Conservation (phyloP, 2,888 invertebrate genomes). For the Ptychoptera albimana region DNA sequence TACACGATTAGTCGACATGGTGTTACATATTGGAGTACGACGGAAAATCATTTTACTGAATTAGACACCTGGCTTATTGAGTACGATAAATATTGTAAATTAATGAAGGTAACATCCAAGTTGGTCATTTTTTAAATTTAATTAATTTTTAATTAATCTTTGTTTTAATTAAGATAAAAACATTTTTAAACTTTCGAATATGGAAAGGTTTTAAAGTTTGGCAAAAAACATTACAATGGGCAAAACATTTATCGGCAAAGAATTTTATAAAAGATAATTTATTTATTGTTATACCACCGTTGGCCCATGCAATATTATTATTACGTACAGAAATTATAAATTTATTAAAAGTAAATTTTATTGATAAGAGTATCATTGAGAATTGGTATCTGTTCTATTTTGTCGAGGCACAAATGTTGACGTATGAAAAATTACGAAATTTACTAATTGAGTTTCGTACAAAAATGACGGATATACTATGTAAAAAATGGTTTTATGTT, state of each 20-base stretch:
- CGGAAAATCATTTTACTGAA: conserved; percentile 63
- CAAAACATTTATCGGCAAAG: conserved; percentile 46
- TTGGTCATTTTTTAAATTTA: conserved; percentile 24
- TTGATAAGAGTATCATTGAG: conserved; percentile 36
- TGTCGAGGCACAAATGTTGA: conserved; percentile 43
- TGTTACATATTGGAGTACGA: conserved; percentile 55
- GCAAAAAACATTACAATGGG: conserved; percentile 54
- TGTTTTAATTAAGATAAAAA: conserved; percentile 37
- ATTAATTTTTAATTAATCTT: conserved; percentile 5
- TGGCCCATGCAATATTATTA: conserved; percentile 54
- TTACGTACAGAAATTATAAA: conserved; percentile 51
- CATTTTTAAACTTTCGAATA: conserved; percentile 48
- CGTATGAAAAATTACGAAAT: conserved; percentile 21
- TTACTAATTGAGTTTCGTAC: conserved; percentile 33
- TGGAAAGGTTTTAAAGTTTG: conserved; percentile 75
- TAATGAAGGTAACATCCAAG: conserved; percentile 36
- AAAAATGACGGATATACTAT: conserved; percentile 39
- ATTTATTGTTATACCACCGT: conserved; percentile 54
- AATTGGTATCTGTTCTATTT: conserved; percentile 48
- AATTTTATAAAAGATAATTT: conserved; percentile 46
- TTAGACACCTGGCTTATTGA: conserved; percentile 69
- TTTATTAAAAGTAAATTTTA: conserved; percentile 44
- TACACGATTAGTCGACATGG: conserved; percentile 71
- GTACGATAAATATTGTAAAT: conserved; percentile 58
- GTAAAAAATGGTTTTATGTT: conserved; percentile 30